Base-by-base conservation (phyloP, 2,113 vertebrate species). In the Thalassoma bifasciatum region DNA sequence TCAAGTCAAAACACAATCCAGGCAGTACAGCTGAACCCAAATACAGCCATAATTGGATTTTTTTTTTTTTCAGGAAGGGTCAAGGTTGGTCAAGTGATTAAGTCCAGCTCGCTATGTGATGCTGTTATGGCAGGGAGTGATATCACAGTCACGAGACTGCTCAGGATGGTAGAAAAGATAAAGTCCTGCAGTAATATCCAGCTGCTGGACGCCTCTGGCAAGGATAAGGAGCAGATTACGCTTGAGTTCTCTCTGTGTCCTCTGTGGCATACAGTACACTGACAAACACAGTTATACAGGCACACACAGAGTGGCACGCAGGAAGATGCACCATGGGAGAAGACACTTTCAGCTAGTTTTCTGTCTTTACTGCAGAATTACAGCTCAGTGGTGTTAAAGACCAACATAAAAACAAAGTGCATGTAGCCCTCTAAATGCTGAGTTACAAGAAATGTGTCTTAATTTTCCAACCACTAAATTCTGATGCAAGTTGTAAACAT, bases 181-280 rank as follows among this genome's bases (percentile, higher is more conserved):
- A 79, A 83, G 80, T 81, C 58, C 24, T 10, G 21, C 75, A 85
- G 79, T 84, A 81, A 74, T 89, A 81, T 86, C 76, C 81, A 82
- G 75, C 81, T 88, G 82, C 85, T 71, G 72, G 26, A 30, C 49
- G 78, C 85, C 87, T 71, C 81, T 66, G 73, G 87, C 82, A 68
- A 74, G 79, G 79, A 88, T 90, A 89, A 85, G 67, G 72, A 72
- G 76, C 82, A 82, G 68, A 81, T 82, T 85, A 85, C 1, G 59
- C 34, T 75, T 50, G 67, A 86, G 67, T 75, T 78, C 54, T 51
- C 52, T 7, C 50, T 47, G 67, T 37, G 5, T 82, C 52, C 70
- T 87, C 78, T 72, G 69, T 56, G 72, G 46, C 21, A 21, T 60
- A 70, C 66, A 68, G 54, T 66, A 71, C 40, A 66, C 68, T 49